Evolutionary conservation across 2,888 invertebrate species (phyloP).

Genomic region (Mayetiola destructor): DNA sequence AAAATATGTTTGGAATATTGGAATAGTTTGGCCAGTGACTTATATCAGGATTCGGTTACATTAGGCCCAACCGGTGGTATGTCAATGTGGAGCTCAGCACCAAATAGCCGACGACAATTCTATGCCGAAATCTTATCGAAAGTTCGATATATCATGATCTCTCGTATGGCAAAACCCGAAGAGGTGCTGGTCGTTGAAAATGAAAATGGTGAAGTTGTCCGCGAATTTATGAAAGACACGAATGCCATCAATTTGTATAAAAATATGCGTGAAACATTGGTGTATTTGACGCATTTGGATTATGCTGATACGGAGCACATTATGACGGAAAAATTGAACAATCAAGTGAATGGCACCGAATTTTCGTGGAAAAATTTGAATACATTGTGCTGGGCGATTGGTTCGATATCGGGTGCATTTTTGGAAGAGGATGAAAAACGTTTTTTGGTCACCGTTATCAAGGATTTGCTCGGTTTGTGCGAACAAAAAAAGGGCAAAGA

Average conservation of each 20-base stretch:
- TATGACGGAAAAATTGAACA: slow-evolving; percentile 96
- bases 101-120: slow-evolving; percentile 48
- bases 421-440: slow-evolving; percentile 98
- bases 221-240: slow-evolving; percentile 99
- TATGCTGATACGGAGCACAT: slow-evolving; percentile 94
- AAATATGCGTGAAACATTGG: slow-evolving; percentile 95
- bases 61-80: slow-evolving; percentile 34
- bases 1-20: slow-evolving; percentile 99
- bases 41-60: slow-evolving; percentile 72
- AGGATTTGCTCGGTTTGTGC: slow-evolving; percentile 90
- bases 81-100: slow-evolving; percentile 7
- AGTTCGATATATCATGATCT: slow-evolving; percentile 95
- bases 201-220: slow-evolving; percentile 97
- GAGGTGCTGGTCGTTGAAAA: slow-evolving; percentile 99
- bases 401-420: slow-evolving; percentile 97
- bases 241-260: slow-evolving; percentile 98
- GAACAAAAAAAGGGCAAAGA: slow-evolving; percentile 97
- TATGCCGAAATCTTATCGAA: slow-evolving; percentile 71
- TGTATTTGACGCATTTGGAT: slow-evolving; percentile 97
- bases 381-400: slow-evolving; percentile 98
- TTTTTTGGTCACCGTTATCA: slow-evolving; percentile 96
- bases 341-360: slow-evolving; percentile 95
- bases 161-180: slow-evolving; percentile 98
- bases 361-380: slow-evolving; percentile 99
- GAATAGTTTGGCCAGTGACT: slow-evolving; percentile 82